Percentiles rank a stretch among this genome's conserved stretches.
Evolutionary conservation across 2,113 vertebrate genomes (phyloP).

Genomic region (Spermophilus dauricus): DNA sequence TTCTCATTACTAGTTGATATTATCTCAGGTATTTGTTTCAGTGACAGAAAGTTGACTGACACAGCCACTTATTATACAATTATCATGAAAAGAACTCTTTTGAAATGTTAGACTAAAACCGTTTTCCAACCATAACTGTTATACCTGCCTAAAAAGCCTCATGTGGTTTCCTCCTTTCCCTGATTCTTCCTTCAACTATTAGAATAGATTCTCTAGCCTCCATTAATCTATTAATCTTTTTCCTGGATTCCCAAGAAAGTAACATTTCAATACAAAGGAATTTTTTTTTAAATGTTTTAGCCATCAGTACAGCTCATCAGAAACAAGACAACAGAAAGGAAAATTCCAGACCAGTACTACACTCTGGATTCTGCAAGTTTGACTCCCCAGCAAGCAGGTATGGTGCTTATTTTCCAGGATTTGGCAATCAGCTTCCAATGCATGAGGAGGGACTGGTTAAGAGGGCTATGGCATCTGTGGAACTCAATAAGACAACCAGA

Average conservation of each 20-base stretch:
- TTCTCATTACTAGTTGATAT: background rate
- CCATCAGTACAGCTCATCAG: background rate
- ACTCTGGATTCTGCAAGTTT: background rate
- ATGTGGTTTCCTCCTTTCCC: background rate
- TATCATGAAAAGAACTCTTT: background rate
- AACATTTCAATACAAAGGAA: background rate
- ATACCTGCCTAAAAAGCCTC: background rate
- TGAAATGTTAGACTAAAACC: background rate
- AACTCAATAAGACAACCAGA: background rate
- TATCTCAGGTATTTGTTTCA: background rate
- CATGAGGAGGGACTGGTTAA: background rate
- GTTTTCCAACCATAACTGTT: background rate
- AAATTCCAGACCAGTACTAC: background rate
- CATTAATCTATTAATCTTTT: background rate
- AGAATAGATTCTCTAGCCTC: background rate
- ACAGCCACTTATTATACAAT: background rate
- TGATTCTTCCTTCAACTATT: background rate
- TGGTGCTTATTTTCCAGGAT: background rate
- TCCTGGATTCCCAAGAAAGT: constrained; percentile 29
- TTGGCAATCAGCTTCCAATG: background rate
- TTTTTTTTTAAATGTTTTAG: background rate
- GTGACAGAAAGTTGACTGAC: background rate
- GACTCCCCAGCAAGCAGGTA: background rate
- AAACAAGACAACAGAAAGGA: background rate
- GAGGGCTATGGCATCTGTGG: background rate